Conservation (phyloP, 2,888 invertebrate species). For the Epinotia ramella region DNA sequence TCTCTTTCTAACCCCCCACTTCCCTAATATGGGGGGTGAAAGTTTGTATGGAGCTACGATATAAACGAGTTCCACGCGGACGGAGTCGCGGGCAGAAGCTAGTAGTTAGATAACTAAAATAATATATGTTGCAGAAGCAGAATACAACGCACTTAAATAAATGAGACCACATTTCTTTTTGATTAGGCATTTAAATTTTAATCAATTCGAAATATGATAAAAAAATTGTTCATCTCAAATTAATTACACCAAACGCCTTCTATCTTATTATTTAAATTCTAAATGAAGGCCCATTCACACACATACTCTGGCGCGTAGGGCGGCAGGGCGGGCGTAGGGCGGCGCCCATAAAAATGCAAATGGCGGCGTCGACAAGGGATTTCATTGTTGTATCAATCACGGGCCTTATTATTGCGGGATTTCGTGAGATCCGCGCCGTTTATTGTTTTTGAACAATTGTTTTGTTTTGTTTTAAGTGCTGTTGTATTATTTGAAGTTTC, state of each 20-base stretch:
- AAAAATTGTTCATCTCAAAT: background rate
- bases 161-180: background rate
- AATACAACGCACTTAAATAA: no score
- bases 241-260: conserved; percentile 4
- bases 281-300: conserved; percentile 31
- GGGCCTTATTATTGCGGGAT: conserved; percentile 47
- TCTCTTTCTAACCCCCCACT: no score
- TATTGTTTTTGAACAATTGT: conserved; percentile 43
- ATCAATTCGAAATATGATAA: background rate
- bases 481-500: background rate
- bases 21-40: no score
- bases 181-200: background rate
- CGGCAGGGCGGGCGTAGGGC: conserved; percentile 36
- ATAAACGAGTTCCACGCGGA: no score
- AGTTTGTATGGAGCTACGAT: no score
- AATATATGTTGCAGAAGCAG: no score
- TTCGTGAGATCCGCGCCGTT: conserved; percentile 37
- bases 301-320: conserved; percentile 24
- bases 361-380: conserved; percentile 70
- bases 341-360: conserved; percentile 59
- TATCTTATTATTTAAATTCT: conserved; percentile 30
- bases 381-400: conserved; percentile 55
- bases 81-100: no score
- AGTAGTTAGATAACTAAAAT: no score
- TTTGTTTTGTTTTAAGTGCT: conserved; percentile 23